Evolutionary conservation across 92 coral and sea anemone species (phyloP).

Genomic region (Montipora capitata): DNA sequence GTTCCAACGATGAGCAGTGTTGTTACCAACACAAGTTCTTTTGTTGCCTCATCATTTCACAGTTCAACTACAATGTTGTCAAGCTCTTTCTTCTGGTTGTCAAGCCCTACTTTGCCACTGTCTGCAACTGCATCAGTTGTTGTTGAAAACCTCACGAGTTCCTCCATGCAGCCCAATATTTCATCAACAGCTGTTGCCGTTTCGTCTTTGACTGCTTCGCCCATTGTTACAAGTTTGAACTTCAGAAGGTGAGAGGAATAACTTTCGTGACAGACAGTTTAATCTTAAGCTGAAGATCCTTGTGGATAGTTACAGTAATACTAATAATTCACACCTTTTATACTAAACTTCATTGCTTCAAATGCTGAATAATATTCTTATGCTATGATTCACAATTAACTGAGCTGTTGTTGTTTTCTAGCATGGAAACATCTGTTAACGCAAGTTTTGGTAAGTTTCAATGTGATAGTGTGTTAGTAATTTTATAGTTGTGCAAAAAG

Average conservation of each 20-base stretch:
- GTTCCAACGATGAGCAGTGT: conserved; percentile 19
- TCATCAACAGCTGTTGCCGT: conserved; percentile 1
- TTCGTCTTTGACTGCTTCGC: conserved; percentile 32
- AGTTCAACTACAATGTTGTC: background rate
- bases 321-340: too few relatives aligned
- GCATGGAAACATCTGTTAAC: conserved; percentile 6
- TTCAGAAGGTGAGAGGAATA: conserved; percentile 27
- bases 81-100: background rate
- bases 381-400: background rate
- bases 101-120: conserved; percentile 1
- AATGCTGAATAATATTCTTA: background rate
- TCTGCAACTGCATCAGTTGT: background rate
- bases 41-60: background rate
- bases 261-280: too few relatives aligned
- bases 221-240: conserved; percentile 24
- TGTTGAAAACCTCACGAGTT: conserved; percentile 1
- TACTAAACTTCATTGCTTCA: background rate
- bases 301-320: too few relatives aligned
- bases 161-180: conserved; percentile 5
- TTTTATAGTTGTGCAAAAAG: too few relatives aligned
- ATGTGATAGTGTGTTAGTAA: background rate
- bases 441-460: conserved; percentile 24
- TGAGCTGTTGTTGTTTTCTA: background rate
- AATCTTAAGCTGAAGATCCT: too few relatives aligned
- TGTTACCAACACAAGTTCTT: background rate